These are phyloP conservation scores for Drosophila subobscura DNA, from an alignment of 1,140 invertebrate species.

Conservation along the genomic window DNA sequence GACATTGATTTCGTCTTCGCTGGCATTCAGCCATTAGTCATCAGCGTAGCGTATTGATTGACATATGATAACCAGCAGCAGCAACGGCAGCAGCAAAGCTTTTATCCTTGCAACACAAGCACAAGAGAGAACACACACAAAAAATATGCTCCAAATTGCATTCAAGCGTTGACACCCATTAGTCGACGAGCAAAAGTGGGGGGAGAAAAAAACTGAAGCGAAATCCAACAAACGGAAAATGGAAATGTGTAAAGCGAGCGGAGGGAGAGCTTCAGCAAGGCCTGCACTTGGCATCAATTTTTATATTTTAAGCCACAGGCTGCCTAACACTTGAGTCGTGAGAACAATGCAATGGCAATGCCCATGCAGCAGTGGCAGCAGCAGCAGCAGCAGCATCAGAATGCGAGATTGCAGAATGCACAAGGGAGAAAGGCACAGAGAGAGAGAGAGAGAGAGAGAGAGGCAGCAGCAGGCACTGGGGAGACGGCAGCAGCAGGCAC, in stretches of 20 bases:
- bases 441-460: background rate
- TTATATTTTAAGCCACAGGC: slow-evolving; percentile 77
- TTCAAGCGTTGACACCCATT: slow-evolving; percentile 77
- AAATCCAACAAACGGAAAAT: slow-evolving; percentile 48
- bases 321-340: slow-evolving; percentile 71
- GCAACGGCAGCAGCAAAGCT: slow-evolving; percentile 33
- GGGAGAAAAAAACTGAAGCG: slow-evolving; percentile 19
- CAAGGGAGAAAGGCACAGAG: slow-evolving; percentile 7
- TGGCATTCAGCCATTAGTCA: slow-evolving; percentile 58
- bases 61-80: slow-evolving; percentile 67
- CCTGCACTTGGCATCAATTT: slow-evolving; percentile 79
- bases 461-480: slow-evolving; percentile 31
- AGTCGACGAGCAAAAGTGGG: slow-evolving; percentile 40
- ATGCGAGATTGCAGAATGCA: slow-evolving; percentile 57
- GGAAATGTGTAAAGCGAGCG: slow-evolving; percentile 52
- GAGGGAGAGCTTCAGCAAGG: slow-evolving; percentile 52
- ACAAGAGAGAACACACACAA: slow-evolving; percentile 23
- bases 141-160: slow-evolving; percentile 77
- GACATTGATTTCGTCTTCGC: slow-evolving; percentile 56
- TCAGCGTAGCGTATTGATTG: slow-evolving; percentile 66
- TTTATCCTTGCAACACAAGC: slow-evolving; percentile 50
- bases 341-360: slow-evolving; percentile 77
- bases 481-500: slow-evolving; percentile 2
- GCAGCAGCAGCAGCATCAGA: slow-evolving; percentile 37
- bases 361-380: slow-evolving; percentile 63